Percentiles rank a stretch among this genome's conserved stretches.
Conservation (phyloP, 2,113 vertebrate species). For the Colaptes auratus region DNA sequence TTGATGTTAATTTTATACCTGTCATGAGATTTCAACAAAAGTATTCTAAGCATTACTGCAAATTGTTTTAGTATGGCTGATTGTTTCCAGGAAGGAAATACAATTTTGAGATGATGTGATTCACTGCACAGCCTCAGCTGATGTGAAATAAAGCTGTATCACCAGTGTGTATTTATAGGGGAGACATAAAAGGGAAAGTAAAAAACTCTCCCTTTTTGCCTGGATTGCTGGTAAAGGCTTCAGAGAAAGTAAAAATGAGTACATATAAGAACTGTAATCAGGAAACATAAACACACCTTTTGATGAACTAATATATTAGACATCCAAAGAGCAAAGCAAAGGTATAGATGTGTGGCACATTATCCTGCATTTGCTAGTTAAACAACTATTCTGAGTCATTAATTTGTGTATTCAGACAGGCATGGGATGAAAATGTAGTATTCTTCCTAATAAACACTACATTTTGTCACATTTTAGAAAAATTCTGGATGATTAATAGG, state of each 20-base stretch:
- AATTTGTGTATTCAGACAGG: background rate
- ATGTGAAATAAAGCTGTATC: background rate
- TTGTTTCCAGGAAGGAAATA: background rate
- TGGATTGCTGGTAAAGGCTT: background rate
- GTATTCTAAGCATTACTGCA: background rate
- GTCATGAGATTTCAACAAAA: background rate
- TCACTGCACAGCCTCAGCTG: background rate
- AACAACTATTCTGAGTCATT: background rate
- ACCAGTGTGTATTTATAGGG: background rate
- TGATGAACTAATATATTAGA: background rate
- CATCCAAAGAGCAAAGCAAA: background rate
- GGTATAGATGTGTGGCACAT: background rate
- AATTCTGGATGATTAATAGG: rapidly evolving
- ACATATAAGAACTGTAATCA: background rate
- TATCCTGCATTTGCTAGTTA: background rate
- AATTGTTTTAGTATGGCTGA: background rate
- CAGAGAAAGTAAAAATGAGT: background rate
- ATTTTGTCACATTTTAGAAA: background rate
- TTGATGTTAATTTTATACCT: slow-evolving; percentile 8
- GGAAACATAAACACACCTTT: background rate
- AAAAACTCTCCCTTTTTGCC: background rate
- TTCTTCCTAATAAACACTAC: background rate
- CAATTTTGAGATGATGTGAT: background rate
- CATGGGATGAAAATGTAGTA: background rate
- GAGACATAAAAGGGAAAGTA: background rate